phyloP scores from a whole-genome alignment of 2,797 vertebrate genomes.

The Rousettus madagascariensis region DNA sequence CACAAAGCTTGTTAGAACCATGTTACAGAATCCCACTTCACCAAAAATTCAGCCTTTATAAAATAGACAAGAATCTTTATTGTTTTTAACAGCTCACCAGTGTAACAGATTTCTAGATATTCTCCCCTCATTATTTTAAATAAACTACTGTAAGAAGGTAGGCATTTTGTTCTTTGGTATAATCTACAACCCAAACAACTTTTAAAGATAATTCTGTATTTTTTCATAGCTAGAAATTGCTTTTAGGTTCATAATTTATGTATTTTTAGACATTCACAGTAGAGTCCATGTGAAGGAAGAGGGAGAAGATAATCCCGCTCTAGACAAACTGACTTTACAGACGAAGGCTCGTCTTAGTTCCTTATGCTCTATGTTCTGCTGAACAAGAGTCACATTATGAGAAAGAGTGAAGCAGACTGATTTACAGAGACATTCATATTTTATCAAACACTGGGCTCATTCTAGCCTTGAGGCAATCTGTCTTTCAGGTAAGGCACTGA shows the following conservation, averaged over 20 bases:
- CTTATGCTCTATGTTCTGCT: neutral
- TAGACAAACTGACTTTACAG: neutral
- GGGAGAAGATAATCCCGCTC: neutral
- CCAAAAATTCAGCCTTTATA: neutral
- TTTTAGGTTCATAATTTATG: neutral
- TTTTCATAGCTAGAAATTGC: neutral
- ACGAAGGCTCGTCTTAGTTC: rapidly evolving
- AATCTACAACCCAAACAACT: neutral
- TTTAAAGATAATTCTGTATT: neutral
- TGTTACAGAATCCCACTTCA: neutral
- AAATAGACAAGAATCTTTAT: neutral
- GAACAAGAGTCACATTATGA: neutral
- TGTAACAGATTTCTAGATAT: neutral
- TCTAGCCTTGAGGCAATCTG: neutral
- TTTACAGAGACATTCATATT: neutral
- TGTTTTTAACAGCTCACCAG: neutral
- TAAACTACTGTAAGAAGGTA: neutral
- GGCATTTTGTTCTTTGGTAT: neutral
- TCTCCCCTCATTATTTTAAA: neutral
- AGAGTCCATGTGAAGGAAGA: neutral
- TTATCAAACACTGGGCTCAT: neutral
- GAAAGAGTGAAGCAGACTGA: neutral
- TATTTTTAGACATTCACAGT: neutral
- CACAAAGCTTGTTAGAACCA: neutral
- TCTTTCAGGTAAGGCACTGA: neutral